phyloP scores from a whole-genome alignment of 2,113 vertebrate genomes.

The Morone chrysops region DNA sequence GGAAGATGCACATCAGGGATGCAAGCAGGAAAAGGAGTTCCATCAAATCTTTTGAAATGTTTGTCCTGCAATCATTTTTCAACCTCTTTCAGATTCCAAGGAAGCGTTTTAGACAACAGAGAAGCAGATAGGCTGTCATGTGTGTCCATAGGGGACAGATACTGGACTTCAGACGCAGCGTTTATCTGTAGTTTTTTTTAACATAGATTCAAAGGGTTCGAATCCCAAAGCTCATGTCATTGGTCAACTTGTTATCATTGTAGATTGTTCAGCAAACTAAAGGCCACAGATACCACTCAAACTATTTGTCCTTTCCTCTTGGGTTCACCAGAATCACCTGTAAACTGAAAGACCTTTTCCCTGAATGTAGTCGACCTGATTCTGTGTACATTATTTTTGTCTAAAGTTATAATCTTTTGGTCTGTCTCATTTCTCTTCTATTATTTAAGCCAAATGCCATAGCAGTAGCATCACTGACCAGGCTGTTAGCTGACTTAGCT shows the following conservation, averaged over 20 bases:
- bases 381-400: background rate
- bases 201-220: slow-evolving; percentile 59
- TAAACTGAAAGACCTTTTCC: background rate
- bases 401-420: background rate
- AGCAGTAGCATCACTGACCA: background rate
- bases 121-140: slow-evolving; percentile 33
- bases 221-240: slow-evolving; percentile 29
- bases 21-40: slow-evolving; percentile 30
- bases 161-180: slow-evolving; percentile 53
- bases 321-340: slow-evolving; percentile 5
- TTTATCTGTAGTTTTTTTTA: slow-evolving; percentile 67
- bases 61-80: slow-evolving; percentile 27
- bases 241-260: slow-evolving; percentile 33
- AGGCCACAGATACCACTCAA: slow-evolving; percentile 15
- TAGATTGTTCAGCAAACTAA: slow-evolving; percentile 19
- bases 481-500: background rate
- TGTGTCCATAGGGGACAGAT: slow-evolving; percentile 50
- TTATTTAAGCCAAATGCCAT: background rate
- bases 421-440: background rate
- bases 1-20: slow-evolving; percentile 41
- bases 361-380: background rate
- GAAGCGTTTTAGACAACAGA: slow-evolving; percentile 61
- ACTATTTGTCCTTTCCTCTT: slow-evolving; percentile 12
- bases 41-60: slow-evolving; percentile 38
- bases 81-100: slow-evolving; percentile 36